Evolutionary conservation across 2,888 invertebrate species (phyloP), one percentile per base, ranked within the genome.

Genomic region (Geophilus truncorum): DNA sequence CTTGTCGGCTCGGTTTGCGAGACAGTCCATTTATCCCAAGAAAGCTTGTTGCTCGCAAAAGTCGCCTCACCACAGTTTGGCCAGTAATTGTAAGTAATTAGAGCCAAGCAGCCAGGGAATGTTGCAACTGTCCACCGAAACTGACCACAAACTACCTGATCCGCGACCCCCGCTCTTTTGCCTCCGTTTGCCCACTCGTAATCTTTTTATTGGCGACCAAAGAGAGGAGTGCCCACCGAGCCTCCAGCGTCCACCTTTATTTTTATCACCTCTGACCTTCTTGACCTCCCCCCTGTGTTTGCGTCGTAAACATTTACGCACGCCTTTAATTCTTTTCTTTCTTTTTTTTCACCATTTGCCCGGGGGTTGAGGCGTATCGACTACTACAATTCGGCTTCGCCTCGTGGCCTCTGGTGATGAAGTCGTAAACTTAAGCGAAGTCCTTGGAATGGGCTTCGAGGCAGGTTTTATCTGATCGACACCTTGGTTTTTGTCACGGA

Each of bases 111-210:
- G 62, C 62, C 62, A 62, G 62, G 62, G 62, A 62, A 62, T 62
- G 62, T 62, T 62, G 62, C 62, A 28, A 45, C 62, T 62, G 62
- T 62, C 62, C 62, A 62, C 62, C 62, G 62, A 62, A 62, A 28
- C 62, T 62, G 62, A 62, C 62, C 62, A 62, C 62, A 62, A 62
- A 62, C 62, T 62, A 62, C 62, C 62, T 62, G 62, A 62, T 62
- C 62, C 62, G 62, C 62, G 62, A 62, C 62, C 62, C 62, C 62
- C 28, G 62, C 12, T 25, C 62, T 62, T 62, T 62, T 62, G 62
- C 25, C 28, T 23, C 23, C 5, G 45, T 45, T 45, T 45, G 45
- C n/a, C 45, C 45, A 62, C 62, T 62, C 62, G 62, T 62, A 62
- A 62, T 62, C 62, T 62, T 62, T 62, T 62, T 62, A 62, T 62